A percentile compares a stretch with the other conserved stretches of the same genome.
Evolutionary conservation across 2,113 vertebrate genomes (phyloP).

Genomic region (Zosterops pallidus): DNA sequence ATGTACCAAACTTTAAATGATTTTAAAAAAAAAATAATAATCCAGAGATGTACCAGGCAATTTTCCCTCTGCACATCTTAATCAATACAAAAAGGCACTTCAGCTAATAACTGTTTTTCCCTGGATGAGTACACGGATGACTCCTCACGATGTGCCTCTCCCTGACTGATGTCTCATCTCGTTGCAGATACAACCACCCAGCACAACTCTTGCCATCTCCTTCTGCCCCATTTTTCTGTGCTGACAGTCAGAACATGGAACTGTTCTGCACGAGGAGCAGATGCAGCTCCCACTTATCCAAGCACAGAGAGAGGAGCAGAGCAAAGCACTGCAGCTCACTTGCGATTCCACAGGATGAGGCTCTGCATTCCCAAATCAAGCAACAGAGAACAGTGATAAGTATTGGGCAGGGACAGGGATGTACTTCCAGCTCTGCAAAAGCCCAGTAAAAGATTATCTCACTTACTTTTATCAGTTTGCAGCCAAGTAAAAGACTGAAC

Average conservation of each 20-base stretch:
- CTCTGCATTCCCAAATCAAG: background rate
- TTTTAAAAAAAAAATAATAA: no score
- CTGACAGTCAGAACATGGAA: background rate
- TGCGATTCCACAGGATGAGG: accelerated
- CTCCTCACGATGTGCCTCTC: background rate
- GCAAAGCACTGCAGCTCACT: background rate
- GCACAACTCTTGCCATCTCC: background rate
- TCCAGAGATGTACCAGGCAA: background rate
- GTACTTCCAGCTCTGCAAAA: background rate
- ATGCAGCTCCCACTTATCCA: background rate
- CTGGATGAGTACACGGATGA: background rate
- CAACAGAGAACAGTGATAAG: background rate
- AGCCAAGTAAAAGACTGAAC: background rate
- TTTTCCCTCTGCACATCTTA: background rate
- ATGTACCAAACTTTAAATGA: background rate
- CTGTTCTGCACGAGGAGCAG: background rate
- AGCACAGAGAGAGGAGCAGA: background rate
- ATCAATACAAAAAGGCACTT: background rate
- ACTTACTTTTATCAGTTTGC: background rate
- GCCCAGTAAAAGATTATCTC: background rate
- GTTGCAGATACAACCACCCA: background rate
- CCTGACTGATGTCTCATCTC: background rate
- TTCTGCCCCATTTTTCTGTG: background rate
- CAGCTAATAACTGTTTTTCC: background rate
- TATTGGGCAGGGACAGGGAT: background rate